These are phyloP conservation scores for Caretta caretta DNA, from an alignment of 2,113 vertebrate species.

Conservation along the genomic window DNA sequence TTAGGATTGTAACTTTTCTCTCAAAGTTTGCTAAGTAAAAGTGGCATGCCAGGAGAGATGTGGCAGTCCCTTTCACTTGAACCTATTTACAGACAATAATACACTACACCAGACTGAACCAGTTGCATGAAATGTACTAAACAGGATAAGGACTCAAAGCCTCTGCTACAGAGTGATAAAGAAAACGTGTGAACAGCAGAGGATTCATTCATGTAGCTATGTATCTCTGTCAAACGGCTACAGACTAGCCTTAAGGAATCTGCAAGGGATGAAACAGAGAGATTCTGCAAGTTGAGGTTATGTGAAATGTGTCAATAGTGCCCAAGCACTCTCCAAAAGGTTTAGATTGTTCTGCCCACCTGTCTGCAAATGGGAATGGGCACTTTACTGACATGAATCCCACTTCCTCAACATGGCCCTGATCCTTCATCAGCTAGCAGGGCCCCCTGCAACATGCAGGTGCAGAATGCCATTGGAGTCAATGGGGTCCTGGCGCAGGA, in stretches of 20 bases:
- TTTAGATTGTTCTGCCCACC: not conserved
- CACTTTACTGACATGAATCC: not conserved
- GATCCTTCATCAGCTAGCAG: not conserved
- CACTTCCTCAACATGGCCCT: not conserved
- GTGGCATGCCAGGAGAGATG: not conserved
- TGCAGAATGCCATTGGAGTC: not conserved
- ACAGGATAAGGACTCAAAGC: rapidly evolving
- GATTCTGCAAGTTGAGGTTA: not conserved
- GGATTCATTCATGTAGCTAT: not conserved
- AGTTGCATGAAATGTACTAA: not conserved
- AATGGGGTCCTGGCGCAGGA: not conserved
- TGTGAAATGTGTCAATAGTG: not conserved
- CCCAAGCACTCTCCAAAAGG: not conserved
- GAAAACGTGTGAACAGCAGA: rapidly evolving
- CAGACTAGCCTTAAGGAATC: not conserved
- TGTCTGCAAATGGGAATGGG: not conserved
- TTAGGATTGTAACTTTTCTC: not conserved
- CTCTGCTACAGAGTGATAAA: rapidly evolving
- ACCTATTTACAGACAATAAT: not conserved
- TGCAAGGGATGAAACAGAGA: not conserved
- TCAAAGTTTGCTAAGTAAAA: not conserved
- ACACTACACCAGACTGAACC: not conserved
- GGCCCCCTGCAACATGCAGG: not conserved
- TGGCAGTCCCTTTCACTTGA: not conserved
- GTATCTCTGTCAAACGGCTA: not conserved